These are phyloP conservation scores for Aplidium turbinatum DNA, from an alignment of 23 tunicate species.

Conservation along the genomic window DNA sequence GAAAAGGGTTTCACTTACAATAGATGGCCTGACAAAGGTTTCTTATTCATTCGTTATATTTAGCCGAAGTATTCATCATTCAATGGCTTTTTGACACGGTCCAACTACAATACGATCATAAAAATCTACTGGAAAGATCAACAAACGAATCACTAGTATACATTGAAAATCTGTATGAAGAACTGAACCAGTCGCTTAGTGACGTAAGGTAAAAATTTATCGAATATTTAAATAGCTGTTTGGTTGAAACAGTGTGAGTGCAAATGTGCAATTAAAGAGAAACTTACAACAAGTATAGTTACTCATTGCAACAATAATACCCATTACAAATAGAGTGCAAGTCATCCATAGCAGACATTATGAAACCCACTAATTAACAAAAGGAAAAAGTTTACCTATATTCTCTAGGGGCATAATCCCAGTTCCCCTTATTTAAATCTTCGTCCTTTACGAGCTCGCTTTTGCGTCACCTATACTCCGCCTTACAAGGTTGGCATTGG, in stretches of 20 bases:
- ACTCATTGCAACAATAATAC: not conserved
- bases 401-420: too few species aligned
- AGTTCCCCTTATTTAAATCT: too few species aligned
- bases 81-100: constrained; percentile 53
- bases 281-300: constrained; percentile 1
- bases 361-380: too few species aligned
- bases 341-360: too few species aligned
- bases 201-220: constrained; percentile 4
- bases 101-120: constrained; percentile 35
- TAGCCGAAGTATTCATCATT: constrained; percentile 44
- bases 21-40: not conserved
- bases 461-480: too few species aligned
- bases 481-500: too few species aligned
- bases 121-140: not conserved
- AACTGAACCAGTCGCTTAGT: constrained; percentile 3
- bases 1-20: not conserved
- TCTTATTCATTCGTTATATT: not conserved
- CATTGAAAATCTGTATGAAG: constrained; percentile 33
- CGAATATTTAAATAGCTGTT: not conserved
- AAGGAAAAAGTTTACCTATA: too few species aligned
- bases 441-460: too few species aligned
- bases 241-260: not conserved
- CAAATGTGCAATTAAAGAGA: too few species aligned
- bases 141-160: not conserved
- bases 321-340: too few species aligned